Base-by-base conservation (phyloP, 2,797 vertebrate genomes). In the Thaleichthys pacificus region DNA sequence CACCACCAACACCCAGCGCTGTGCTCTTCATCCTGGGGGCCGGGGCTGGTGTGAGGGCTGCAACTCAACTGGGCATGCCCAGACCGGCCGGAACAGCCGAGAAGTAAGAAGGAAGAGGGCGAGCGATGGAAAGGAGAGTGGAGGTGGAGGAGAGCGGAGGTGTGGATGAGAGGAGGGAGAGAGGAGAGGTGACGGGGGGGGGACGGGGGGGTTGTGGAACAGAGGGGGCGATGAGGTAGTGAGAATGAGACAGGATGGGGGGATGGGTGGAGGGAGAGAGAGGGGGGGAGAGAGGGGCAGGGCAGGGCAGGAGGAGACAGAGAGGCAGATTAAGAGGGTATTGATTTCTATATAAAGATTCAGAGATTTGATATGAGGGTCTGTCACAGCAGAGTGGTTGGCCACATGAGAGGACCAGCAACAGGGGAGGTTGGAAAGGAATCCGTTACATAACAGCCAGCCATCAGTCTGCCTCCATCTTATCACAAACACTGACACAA, bases 311-410 rank as follows among this genome's bases (percentile, higher is more conserved):
- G 70, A 76, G 56, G 78, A 73, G 68, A 78, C 62, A 80, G 77
- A 80, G 61, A 74, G 75, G 75, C 77, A 89, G 91, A 91, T 92
- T 89, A 91, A 87, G 83, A 89, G 84, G 65, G 80, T 91, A 92
- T 93, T 90, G 91, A 93, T 93, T 92, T 93, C 89, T 91, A 89
- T 89, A 91, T 90, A 90, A 92, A 91, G 89, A 90, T 89, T 88
- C 86, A 86, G 89, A 85, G 89, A 89, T 85, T 79, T 85, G 90
- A 91, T 89, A 86, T 84, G 81, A 74, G 75, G 72, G 72, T 65
- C 57, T 68, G 51, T 69, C 62, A 28, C n/a, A 68, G 49, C 54
- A 49, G 47, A 49, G 47, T 17, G 47, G 47, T 68, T 71, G 28
- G n/a, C 69, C 49, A 47, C 1, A 67, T 51, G 73, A 72, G 75